Evolutionary conservation across 30 jellyfish, hydroid and myxozoan species (phyloP).

Genomic region (Turritopsis rubra): DNA sequence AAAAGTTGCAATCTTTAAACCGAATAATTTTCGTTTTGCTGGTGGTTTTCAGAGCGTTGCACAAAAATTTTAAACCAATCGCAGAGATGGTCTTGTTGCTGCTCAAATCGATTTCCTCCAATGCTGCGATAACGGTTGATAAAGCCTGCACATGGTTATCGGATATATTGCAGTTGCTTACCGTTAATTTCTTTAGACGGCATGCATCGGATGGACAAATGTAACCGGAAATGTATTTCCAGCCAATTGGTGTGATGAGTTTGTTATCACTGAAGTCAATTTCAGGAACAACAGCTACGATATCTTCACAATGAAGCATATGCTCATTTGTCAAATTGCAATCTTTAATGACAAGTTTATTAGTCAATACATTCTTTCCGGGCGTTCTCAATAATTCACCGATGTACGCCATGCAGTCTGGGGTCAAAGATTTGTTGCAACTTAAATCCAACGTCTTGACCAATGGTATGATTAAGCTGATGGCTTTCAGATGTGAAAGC

Average conservation of each 20-base stretch:
- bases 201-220: neutral
- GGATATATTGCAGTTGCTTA: neutral
- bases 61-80: neutral
- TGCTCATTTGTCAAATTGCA: neutral
- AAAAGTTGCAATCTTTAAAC: neutral
- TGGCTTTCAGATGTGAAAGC: neutral
- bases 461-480: neutral
- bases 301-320: neutral
- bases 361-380: neutral
- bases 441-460: neutral
- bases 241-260: neutral
- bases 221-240: neutral
- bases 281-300: neutral
- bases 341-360: neutral
- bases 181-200: neutral
- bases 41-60: neutral
- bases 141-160: neutral
- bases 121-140: neutral
- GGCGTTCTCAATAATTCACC: neutral
- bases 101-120: neutral
- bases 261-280: neutral
- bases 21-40: neutral
- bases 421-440: neutral
- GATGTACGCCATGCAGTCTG: neutral
- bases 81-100: neutral